Conservation (phyloP, 2,888 invertebrate genomes). For the Iphiclides podalirius region DNA sequence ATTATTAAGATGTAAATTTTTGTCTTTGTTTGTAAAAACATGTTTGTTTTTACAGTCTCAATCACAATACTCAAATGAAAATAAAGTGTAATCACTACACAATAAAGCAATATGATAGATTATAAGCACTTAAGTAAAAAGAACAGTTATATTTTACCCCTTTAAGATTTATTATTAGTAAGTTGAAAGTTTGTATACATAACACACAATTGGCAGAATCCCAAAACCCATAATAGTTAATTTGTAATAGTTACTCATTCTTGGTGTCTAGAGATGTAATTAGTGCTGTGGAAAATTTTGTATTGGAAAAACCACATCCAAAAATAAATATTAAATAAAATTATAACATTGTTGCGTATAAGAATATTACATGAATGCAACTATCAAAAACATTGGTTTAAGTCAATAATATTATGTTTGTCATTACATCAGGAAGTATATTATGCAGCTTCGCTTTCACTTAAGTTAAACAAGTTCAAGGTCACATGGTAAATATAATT, state of each 20-base stretch:
- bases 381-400: background rate
- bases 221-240: background rate
- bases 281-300: background rate
- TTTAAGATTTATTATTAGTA: background rate
- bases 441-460: slow-evolving; percentile 13
- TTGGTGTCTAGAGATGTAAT: background rate
- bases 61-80: too few species aligned
- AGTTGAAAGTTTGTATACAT: background rate
- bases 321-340: too few species aligned
- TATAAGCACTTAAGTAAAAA: slow-evolving; percentile 2
- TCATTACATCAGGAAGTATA: slow-evolving; percentile 36
- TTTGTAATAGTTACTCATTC: background rate
- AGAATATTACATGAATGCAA: background rate
- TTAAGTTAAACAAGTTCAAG: slow-evolving; percentile 25
- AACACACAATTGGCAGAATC: background rate
- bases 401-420: slow-evolving; percentile 12
- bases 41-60: too few species aligned
- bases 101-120: too few species aligned
- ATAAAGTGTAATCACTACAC: too few species aligned
- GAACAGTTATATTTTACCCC: too few species aligned
- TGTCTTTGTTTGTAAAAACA: too few species aligned
- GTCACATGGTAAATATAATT: slow-evolving; percentile 14
- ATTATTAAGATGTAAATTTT: too few species aligned
- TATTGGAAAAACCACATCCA: too few species aligned
- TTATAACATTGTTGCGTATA: too few species aligned